phyloP scores from a whole-genome alignment of 2,113 vertebrate genomes.

The Tenrec ecaudatus region DNA sequence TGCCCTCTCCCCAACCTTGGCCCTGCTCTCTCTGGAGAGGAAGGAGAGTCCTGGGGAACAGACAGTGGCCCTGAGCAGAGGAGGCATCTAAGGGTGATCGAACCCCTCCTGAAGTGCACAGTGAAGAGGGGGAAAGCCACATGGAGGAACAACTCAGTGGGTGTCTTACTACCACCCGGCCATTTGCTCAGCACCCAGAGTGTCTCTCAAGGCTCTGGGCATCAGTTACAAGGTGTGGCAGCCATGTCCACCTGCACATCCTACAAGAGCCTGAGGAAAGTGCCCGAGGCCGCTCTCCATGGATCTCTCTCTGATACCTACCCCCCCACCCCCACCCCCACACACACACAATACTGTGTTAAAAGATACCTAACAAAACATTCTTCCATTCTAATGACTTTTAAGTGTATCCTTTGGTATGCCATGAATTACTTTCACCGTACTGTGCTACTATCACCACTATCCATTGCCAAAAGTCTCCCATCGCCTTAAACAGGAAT shows the following conservation, averaged over 20 bases:
- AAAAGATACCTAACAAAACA: background rate
- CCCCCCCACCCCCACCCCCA: background rate
- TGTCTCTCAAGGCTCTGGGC: background rate
- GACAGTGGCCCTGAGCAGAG: background rate
- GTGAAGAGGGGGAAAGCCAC: background rate
- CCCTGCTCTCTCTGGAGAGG: background rate
- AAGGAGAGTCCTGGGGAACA: background rate
- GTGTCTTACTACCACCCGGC: background rate
- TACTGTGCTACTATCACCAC: background rate
- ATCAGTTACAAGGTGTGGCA: background rate
- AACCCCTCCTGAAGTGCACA: slow-evolving; percentile 21
- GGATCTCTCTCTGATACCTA: background rate
- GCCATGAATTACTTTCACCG: background rate
- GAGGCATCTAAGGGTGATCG: background rate
- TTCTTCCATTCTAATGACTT: background rate
- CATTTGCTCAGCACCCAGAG: background rate
- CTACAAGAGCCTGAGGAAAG: background rate
- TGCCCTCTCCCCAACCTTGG: slow-evolving; percentile 31
- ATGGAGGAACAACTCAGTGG: background rate
- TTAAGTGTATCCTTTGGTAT: background rate
- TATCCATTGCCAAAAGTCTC: background rate
- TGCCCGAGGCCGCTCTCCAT: background rate
- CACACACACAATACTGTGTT: background rate
- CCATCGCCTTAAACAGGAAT: background rate
- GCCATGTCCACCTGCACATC: background rate